Percentiles rank a stretch among this genome's conserved stretches.
These are phyloP conservation scores for Pelecanus crispus DNA, from an alignment of 2,113 vertebrate species.

Conservation along the genomic window DNA sequence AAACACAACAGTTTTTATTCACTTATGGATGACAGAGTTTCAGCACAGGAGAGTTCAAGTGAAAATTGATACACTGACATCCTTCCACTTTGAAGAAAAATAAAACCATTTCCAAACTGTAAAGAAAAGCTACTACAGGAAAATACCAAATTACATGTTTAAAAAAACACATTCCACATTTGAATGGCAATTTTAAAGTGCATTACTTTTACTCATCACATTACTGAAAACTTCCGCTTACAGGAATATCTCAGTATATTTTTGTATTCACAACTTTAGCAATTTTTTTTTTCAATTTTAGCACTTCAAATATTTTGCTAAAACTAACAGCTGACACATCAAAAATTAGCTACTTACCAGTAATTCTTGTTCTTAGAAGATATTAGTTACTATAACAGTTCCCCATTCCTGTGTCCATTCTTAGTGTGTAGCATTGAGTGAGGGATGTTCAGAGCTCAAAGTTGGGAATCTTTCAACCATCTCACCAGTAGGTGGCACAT, in stretches of 20 bases:
- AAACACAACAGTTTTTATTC: not conserved
- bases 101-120: not conserved
- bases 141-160: not conserved
- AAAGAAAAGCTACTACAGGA: not conserved
- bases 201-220: not conserved
- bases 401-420: not conserved
- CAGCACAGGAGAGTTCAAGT: not conserved
- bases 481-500: constrained; percentile 55
- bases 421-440: not conserved
- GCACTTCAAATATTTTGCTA: not conserved
- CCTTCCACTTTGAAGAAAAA: not conserved
- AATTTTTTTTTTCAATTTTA: not conserved
- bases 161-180: not conserved
- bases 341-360: not conserved
- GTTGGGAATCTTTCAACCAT: not conserved
- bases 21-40: not conserved
- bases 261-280: not conserved
- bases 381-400: not conserved
- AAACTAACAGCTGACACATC: not conserved
- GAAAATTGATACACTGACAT: not conserved
- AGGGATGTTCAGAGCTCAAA: constrained; percentile 15
- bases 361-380: not conserved
- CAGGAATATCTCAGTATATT: not conserved
- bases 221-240: not conserved
- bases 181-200: not conserved